phyloP scores from a whole-genome alignment of 2,888 invertebrate species.

The Phaonia tiefii region DNA sequence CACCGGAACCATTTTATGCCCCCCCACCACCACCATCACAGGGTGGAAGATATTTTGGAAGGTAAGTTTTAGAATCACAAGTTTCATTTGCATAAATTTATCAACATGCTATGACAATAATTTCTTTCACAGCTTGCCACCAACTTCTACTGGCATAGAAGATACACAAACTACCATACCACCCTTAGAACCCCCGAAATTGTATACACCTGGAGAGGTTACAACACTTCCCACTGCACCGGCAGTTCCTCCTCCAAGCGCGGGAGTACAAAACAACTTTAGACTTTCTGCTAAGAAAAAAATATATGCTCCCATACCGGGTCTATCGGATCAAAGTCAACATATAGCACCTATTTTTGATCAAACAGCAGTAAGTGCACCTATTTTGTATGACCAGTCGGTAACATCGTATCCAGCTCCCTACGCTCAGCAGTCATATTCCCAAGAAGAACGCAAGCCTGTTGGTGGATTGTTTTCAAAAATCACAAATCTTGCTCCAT shows the following conservation, averaged over 20 bases:
- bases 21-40: slow-evolving; percentile 36
- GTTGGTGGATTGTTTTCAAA: slow-evolving; percentile 77
- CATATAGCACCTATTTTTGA: slow-evolving; percentile 35
- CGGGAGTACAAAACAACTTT: slow-evolving; percentile 81
- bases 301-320: slow-evolving; percentile 89
- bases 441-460: slow-evolving; percentile 46
- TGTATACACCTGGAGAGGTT: slow-evolving; percentile 78
- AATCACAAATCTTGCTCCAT: slow-evolving; percentile 74
- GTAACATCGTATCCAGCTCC: neutral
- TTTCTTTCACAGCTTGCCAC: slow-evolving; percentile 15
- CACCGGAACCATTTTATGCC: slow-evolving; percentile 47
- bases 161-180: slow-evolving; percentile 43
- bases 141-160: slow-evolving; percentile 34
- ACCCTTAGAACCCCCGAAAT: slow-evolving; percentile 75
- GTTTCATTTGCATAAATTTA: neutral
- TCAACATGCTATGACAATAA: too few species aligned
- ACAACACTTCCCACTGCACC: slow-evolving; percentile 63
- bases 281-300: slow-evolving; percentile 86
- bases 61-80: slow-evolving; percentile 51
- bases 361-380: slow-evolving; percentile 45
- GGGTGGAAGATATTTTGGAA: slow-evolving; percentile 34
- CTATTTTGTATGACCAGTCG: slow-evolving; percentile 31
- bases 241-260: slow-evolving; percentile 54
- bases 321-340: slow-evolving; percentile 80
- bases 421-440: slow-evolving; percentile 21